A percentile compares a stretch with the other conserved stretches of the same genome.
Conservation (phyloP, 2,797 vertebrate species). For the Anguilla anguilla region DNA sequence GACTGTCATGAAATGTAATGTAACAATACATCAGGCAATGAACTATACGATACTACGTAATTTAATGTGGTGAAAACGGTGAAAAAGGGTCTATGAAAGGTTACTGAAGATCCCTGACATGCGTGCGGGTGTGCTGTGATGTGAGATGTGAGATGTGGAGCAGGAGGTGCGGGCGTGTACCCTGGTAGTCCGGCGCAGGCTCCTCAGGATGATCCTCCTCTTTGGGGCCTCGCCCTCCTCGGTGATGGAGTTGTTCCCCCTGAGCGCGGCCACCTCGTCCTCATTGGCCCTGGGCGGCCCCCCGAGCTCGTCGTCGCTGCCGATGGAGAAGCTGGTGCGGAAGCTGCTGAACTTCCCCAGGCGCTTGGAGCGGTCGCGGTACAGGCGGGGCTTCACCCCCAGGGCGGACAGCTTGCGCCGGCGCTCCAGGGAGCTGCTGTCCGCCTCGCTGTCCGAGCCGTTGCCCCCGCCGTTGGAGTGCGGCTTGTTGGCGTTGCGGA, state of each 20-base stretch:
- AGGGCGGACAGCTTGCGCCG: conserved; percentile 81
- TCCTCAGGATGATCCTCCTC: conserved; percentile 88
- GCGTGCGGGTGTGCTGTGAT: background rate
- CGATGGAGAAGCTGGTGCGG: conserved; percentile 88
- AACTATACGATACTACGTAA: too few relatives aligned
- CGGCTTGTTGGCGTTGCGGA: conserved; percentile 91
- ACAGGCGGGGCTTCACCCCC: conserved; percentile 85
- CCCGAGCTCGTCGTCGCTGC: conserved; percentile 91
- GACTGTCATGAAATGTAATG: background rate
- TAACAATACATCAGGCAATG: too few relatives aligned
- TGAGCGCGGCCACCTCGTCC: conserved; percentile 82
- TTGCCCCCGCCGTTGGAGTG: conserved; percentile 89
- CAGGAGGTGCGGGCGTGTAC: conserved; percentile 58
- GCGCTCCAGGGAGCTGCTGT: conserved; percentile 89
- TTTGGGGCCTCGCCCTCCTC: conserved; percentile 88
- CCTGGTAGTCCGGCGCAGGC: conserved; percentile 88
- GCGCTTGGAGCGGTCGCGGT: conserved; percentile 85
- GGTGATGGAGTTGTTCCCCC: conserved; percentile 84
- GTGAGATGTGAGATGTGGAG: too few relatives aligned
- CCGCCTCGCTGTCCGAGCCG: conserved; percentile 93
- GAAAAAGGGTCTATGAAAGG: background rate
- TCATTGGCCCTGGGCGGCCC: conserved; percentile 82
- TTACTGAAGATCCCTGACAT: background rate
- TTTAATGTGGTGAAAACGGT: too few relatives aligned
- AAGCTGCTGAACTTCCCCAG: conserved; percentile 90